These are phyloP conservation scores for Nebria brevicollis DNA, from an alignment of 2,888 invertebrate genomes.

Conservation along the genomic window DNA sequence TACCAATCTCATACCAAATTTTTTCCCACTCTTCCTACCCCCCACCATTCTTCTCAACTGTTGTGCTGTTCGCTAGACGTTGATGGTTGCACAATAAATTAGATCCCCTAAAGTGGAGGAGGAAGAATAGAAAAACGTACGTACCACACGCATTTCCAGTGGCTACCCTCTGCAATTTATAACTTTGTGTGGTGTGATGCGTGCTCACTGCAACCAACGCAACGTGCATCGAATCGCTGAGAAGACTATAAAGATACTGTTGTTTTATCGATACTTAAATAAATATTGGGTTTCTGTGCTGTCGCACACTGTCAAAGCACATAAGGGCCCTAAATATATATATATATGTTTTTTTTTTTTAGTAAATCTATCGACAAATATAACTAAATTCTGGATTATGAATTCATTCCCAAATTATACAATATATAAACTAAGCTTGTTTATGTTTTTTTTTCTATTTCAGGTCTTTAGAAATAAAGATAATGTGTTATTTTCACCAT, in stretches of 20 bases:
- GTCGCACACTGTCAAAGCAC: not conserved
- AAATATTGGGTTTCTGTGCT: not conserved
- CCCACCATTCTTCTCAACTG: not conserved
- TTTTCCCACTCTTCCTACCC: not conserved
- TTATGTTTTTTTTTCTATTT: too few relatives aligned
- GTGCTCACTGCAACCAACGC: conserved; percentile 3
- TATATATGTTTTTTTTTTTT: not conserved
- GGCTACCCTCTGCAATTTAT: conserved; percentile 9
- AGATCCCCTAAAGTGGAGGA: conserved; percentile 19
- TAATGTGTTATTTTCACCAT: not conserved
- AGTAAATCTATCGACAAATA: too few relatives aligned
- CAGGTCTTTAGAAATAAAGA: not conserved
- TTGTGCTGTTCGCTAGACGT: conserved; percentile 19
- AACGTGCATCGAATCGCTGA: not conserved
- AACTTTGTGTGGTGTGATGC: conserved; percentile 9
- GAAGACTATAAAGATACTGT: not conserved
- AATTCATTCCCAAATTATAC: too few relatives aligned
- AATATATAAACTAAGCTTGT: too few relatives aligned
- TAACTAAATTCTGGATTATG: too few relatives aligned
- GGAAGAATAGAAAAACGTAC: conserved; percentile 20
- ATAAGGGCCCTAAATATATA: not conserved
- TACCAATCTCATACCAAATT: not conserved
- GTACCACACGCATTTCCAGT: conserved; percentile 39
- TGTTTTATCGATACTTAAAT: conserved; percentile 12
- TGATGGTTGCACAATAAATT: conserved; percentile 45